These are phyloP conservation scores for Bradypus variegatus DNA, from an alignment of 2,797 vertebrate genomes.

Conservation along the genomic window DNA sequence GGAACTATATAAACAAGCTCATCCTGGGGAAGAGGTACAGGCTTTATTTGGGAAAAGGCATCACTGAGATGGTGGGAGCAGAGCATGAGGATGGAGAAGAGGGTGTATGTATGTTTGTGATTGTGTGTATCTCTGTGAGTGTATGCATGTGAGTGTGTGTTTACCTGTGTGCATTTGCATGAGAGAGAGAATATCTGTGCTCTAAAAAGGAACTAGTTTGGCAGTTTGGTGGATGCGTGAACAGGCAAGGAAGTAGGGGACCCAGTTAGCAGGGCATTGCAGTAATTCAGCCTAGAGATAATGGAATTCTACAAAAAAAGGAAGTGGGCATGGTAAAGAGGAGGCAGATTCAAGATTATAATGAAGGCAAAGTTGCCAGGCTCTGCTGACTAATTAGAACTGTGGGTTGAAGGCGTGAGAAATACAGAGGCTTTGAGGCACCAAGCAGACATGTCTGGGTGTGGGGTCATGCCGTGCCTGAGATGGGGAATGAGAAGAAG, in stretches of 20 bases:
- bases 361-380: background rate
- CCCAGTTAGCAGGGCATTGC: background rate
- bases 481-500: background rate
- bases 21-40: background rate
- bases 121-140: no score
- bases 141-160: background rate
- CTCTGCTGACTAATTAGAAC: background rate
- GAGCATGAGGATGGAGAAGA: background rate
- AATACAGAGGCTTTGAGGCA: rapidly evolving
- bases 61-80: background rate
- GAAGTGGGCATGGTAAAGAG: background rate
- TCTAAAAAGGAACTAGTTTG: background rate
- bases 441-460: no score
- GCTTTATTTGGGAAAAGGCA: background rate
- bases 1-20: background rate
- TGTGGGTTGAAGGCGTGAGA: background rate
- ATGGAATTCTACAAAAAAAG: background rate
- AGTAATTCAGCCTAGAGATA: background rate
- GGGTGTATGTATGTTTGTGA: background rate
- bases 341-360: background rate
- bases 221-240: no score
- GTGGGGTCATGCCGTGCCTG: background rate
- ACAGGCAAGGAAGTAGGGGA: background rate
- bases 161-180: no score
- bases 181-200: background rate